Evolutionary conservation across 1,140 invertebrate genomes (phyloP), one percentile per base, ranked within the genome.

Genomic region (Drosophila truncata): DNA sequence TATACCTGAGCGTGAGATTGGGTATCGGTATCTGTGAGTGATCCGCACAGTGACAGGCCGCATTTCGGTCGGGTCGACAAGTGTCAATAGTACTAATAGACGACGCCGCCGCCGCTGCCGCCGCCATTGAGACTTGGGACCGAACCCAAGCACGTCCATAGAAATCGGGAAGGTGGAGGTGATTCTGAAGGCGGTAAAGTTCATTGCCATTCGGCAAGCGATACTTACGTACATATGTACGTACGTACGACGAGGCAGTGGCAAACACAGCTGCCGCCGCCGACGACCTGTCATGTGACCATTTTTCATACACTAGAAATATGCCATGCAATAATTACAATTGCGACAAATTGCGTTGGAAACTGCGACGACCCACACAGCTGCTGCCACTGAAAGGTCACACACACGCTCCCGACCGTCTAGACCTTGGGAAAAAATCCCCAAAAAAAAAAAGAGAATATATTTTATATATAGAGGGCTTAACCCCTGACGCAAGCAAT

Each of bases 81-180:
- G 84, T 88, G 84, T 88, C 84, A 88, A 88, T 88, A 88, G 84
- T 88, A 88, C 84, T 88, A 88, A 88, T 88, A 88, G 84, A 84
- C 69, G 77, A 65, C 67, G 61, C 60, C 67, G 66, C 11, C 47
- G 41, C 47, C 46, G 46, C 47, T 27, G 66, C 11, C 47, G 41
- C 47, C 46, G 46, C 47, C 47, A 50, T 50, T 31, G 67, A 72
- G 70, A 69, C 74, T 69, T 77, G 65, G 73, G 74, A 69, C 74
- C 74, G 41, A 49, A n/a, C 33, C 52, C 52, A 37, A 4, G 63
- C 74, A 72, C 75, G 73, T 77, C 41, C 74, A 67, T 77, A 57
- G 66, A 59, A 46, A 71, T 18, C 35, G 46, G 27, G 16, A 18
- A 60, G 44, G 4, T 33, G 18, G 47, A 44, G 14, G 55, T 62